Base-by-base conservation (phyloP, 37 sponge, comb jelly and placozoan species). In the Diacarnus erythraeanus region DNA sequence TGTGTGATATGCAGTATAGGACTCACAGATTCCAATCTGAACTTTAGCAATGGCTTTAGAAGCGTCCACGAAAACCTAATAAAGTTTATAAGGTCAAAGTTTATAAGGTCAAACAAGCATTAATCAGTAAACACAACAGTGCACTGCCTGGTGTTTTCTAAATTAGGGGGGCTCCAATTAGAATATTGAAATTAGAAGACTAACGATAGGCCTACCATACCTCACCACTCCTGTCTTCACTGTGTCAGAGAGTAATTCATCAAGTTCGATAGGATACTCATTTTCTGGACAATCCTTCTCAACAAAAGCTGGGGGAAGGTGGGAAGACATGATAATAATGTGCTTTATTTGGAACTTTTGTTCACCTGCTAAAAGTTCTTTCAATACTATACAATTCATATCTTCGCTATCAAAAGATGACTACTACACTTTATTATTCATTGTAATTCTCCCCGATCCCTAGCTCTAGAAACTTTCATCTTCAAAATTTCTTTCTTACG, bases 61-160 rank as follows among this genome's bases (percentile, higher is more conserved):
- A 89, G 69, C 34, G 69, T 38, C 90, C 90, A 89, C 69, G 84
- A 80, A n/a, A 89, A 75, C 64, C 90, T 84, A 38, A 0, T 31
- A 37, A 33, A 57, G 23, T 3, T 20, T 5, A n/a, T n/a, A n/a
- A n/a, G n/a, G n/a, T n/a, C n/a, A n/a, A n/a, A n/a, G n/a, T n/a
- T n/a, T n/a, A n/a, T n/a, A 21, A 64, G 20, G n/a, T n/a, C n/a
- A n/a, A n/a, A n/a, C n/a, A n/a, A n/a, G n/a, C n/a, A n/a, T n/a
- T n/a, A n/a, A n/a, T n/a, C n/a, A n/a, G n/a, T n/a, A n/a, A n/a
- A n/a, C 6, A 71, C 38, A 71, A 71, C 6, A 63, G 18, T 6
- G 30, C 26, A 47, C 12, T 47, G 12, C 51, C n/a, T n/a, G n/a
- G n/a, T n/a, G n/a, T n/a, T n/a, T n/a, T n/a, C n/a, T n/a, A n/a